These are phyloP conservation scores for Erannis defoliaria DNA, from an alignment of 2,888 invertebrate genomes.

Conservation along the genomic window DNA sequence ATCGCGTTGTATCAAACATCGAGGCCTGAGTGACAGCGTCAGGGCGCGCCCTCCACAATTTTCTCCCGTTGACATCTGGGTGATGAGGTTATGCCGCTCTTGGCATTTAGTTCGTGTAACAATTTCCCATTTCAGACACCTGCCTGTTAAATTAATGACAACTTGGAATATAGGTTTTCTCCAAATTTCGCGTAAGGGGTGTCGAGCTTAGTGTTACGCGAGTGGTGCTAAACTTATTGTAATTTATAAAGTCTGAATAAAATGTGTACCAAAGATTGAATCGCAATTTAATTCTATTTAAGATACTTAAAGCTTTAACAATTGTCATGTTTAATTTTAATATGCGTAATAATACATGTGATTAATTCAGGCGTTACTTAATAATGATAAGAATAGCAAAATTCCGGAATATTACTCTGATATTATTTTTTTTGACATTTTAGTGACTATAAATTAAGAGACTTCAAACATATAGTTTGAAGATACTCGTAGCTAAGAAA, in stretches of 20 bases:
- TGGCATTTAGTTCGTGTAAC: constrained; percentile 44
- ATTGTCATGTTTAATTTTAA: too few relatives aligned
- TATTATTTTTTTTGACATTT: not conserved
- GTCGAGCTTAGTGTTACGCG: constrained; percentile 5
- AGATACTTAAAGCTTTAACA: too few relatives aligned
- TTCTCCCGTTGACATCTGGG: constrained; percentile 53
- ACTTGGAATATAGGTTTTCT: constrained; percentile 30
- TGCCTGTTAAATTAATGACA: constrained; percentile 34
- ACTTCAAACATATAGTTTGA: too few relatives aligned
- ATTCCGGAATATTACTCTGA: not conserved
- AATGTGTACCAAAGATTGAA: too few relatives aligned
- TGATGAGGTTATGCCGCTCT: constrained; percentile 46
- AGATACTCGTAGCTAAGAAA: constrained; percentile 27
- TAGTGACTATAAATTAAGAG: constrained; percentile 14
- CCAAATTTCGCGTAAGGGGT: constrained; percentile 12
- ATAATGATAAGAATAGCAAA: not conserved
- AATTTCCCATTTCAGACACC: constrained; percentile 41
- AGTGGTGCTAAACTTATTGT: not conserved
- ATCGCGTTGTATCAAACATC: constrained; percentile 32
- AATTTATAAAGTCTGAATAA: too few relatives aligned
- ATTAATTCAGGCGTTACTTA: too few relatives aligned
- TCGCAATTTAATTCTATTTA: too few relatives aligned
- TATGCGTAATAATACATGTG: too few relatives aligned
- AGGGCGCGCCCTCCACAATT: constrained; percentile 49
- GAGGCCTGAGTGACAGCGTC: constrained; percentile 38